phyloP scores from a whole-genome alignment of 2,797 vertebrate species.

The Echeneis naucrates region DNA sequence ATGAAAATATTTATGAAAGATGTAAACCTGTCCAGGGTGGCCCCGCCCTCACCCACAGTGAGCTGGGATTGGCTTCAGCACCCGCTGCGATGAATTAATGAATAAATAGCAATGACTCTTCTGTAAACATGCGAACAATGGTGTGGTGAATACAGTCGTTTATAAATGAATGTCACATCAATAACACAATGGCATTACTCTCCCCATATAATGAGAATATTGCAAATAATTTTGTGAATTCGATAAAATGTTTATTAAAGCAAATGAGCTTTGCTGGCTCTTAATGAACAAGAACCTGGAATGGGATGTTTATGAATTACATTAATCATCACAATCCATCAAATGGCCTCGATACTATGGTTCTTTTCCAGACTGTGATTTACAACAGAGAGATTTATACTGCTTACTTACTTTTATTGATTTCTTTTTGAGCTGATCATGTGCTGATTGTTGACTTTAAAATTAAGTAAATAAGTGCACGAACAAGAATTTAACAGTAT shows the following conservation, averaged over 20 bases:
- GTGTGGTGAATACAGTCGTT: neutral
- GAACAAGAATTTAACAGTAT: neutral
- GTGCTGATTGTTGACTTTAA: neutral
- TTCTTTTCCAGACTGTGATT: conserved; percentile 31
- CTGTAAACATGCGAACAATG: neutral
- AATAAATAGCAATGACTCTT: no score
- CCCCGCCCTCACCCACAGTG: no score
- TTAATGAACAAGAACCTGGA: conserved; percentile 52
- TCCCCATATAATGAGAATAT: conserved; percentile 2
- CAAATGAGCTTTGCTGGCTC: conserved; percentile 26
- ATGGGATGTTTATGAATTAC: conserved; percentile 38
- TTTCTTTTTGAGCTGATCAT: neutral
- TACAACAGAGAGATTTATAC: conserved; percentile 9
- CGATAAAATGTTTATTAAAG: conserved; percentile 30
- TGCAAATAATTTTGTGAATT: conserved; percentile 18
- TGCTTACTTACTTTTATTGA: conserved; percentile 3
- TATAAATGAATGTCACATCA: conserved; percentile 7
- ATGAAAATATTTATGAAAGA: no score
- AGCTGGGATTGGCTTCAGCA: no score
- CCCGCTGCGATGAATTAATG: no score
- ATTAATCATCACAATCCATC: conserved; percentile 57
- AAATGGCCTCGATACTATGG: conserved; percentile 30
- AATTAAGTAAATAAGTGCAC: neutral
- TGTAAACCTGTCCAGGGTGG: no score
- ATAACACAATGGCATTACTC: conserved; percentile 15